phyloP scores from a whole-genome alignment of 1,140 invertebrate species.

The Sweltsa coloradensis region DNA sequence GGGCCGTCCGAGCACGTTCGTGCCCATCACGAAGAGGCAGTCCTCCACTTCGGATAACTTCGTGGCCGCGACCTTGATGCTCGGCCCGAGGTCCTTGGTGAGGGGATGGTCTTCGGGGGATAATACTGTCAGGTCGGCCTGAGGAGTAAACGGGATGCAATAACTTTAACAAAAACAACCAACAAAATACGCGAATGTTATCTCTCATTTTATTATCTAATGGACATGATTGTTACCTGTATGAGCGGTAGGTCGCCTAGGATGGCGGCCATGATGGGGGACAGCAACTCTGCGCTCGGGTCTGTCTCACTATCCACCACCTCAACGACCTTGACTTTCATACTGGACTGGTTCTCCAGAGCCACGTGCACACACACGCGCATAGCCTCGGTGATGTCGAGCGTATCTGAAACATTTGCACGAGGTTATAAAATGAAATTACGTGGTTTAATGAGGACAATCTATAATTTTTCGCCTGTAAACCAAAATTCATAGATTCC shows the following conservation, averaged over 20 bases:
- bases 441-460: too few relatives aligned
- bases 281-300: constrained; percentile 31
- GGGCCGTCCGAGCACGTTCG: constrained; percentile 20
- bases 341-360: constrained; percentile 57
- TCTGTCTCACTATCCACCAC: constrained; percentile 29
- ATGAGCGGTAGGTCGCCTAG: constrained; percentile 33
- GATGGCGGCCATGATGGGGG: constrained; percentile 23
- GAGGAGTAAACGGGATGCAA: too few relatives aligned
- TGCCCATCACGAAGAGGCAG: constrained; percentile 38
- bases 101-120: constrained; percentile 26
- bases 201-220: too few relatives aligned
- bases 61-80: constrained; percentile 44
- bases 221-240: constrained; percentile 20
- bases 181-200: too few relatives aligned
- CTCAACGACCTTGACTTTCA: constrained; percentile 64
- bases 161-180: too few relatives aligned
- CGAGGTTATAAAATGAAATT: too few relatives aligned
- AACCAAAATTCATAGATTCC: too few relatives aligned
- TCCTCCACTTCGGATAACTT: constrained; percentile 42
- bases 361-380: constrained; percentile 53
- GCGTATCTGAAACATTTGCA: too few relatives aligned
- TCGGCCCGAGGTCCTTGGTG: constrained; percentile 32
- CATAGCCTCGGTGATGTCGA: constrained; percentile 31
- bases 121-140: constrained; percentile 38
- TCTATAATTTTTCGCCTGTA: too few relatives aligned